phyloP scores from a whole-genome alignment of 2,888 invertebrate genomes.

The Andrena hattorfiana region DNA sequence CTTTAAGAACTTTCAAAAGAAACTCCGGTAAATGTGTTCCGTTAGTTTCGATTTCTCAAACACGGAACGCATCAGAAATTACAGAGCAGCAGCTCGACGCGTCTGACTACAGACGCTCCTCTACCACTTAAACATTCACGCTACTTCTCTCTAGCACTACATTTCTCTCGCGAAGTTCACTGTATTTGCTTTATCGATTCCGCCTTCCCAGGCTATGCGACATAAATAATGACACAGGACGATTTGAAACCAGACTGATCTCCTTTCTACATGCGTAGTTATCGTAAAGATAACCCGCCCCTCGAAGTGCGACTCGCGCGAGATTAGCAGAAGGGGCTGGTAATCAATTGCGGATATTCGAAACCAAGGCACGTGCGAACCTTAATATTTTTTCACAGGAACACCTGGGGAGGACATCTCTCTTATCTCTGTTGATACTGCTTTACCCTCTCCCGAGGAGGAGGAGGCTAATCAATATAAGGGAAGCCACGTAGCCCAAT shows the following conservation, averaged over 20 bases:
- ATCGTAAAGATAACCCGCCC: no score
- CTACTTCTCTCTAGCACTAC: no score
- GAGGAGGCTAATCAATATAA: constrained; percentile 23
- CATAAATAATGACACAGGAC: background rate
- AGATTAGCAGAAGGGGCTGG: constrained; percentile 1
- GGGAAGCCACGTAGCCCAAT: constrained; percentile 17
- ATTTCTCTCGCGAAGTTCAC: no score
- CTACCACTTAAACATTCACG: no score
- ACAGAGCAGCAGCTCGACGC: background rate
- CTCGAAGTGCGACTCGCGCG: background rate
- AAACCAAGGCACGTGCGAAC: constrained; percentile 24
- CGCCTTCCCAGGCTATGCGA: no score
- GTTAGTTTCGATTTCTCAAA: no score
- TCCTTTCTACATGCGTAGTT: background rate
- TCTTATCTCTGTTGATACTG: constrained; percentile 24
- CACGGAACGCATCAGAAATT: background rate
- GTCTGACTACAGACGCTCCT: no score
- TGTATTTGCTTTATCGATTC: no score
- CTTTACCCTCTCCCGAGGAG: background rate
- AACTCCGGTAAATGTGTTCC: no score
- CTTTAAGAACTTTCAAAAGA: background rate
- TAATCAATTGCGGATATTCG: background rate
- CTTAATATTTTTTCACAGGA: constrained; percentile 19
- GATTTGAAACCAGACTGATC: background rate
- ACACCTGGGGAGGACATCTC: background rate